Evolutionary conservation across 1,140 invertebrate genomes (phyloP).

Genomic region (Drosophila arawakana): DNA sequence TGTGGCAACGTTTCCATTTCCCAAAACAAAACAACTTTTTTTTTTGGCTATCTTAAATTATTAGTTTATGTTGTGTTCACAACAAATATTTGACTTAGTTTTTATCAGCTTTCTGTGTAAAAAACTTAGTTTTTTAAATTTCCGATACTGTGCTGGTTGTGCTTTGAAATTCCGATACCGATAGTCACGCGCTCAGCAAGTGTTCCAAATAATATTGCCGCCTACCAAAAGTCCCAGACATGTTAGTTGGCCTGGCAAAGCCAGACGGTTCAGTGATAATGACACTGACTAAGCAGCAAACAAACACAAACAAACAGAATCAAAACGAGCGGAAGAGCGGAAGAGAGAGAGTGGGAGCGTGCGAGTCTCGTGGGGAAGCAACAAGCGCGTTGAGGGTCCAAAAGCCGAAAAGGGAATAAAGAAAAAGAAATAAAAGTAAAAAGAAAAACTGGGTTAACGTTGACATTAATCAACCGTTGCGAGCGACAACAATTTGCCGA

Average conservation of each 20-base stretch:
- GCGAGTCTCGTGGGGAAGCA: constrained; percentile 26
- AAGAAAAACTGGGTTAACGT: constrained; percentile 37
- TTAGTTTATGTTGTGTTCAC: constrained; percentile 8
- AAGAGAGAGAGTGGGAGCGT: not conserved
- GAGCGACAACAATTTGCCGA: constrained; percentile 20
- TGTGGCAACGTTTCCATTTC: constrained; percentile 16
- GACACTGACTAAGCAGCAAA: constrained; percentile 34
- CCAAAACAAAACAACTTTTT: constrained; percentile 15
- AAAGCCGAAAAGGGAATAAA: not conserved
- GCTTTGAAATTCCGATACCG: not conserved
- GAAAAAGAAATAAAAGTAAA: too few relatives aligned
- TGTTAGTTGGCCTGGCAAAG: not conserved
- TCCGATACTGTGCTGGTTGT: constrained; percentile 1
- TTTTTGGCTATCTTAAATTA: constrained; percentile 6
- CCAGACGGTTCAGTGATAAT: constrained; percentile 27
- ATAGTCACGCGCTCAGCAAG: constrained; percentile 29
- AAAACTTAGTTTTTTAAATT: not conserved
- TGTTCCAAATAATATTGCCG: constrained; percentile 12
- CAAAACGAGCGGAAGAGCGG: not conserved
- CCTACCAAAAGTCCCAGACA: constrained; percentile 4
- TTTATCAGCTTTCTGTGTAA: constrained; percentile 26
- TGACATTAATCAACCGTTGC: constrained; percentile 13
- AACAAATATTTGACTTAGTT: constrained; percentile 3
- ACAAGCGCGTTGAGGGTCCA: constrained; percentile 33
- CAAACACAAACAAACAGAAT: constrained; percentile 24